Percentiles rank a stretch among this genome's conserved stretches.
phyloP scores from a whole-genome alignment of 1,140 invertebrate genomes.

The Drosophila burlai region DNA sequence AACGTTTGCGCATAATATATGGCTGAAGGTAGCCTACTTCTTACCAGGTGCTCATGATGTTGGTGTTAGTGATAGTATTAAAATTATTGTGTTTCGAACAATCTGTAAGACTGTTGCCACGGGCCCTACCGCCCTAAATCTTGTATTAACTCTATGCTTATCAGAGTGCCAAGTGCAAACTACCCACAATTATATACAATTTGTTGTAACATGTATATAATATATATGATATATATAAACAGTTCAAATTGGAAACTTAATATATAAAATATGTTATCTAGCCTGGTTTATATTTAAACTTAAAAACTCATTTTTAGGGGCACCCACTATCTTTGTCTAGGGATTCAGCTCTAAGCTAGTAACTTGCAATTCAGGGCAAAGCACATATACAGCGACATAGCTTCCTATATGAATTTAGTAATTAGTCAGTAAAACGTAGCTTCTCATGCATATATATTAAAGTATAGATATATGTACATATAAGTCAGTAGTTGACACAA shows the following conservation, averaged over 20 bases:
- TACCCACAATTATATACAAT: background rate
- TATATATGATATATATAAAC: background rate
- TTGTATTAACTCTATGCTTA: background rate
- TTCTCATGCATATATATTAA: background rate
- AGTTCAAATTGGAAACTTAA: background rate
- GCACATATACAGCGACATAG: conserved; percentile 2
- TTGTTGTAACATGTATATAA: background rate
- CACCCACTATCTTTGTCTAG: background rate
- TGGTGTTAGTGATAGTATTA: background rate
- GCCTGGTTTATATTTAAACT: background rate
- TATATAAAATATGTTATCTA: background rate
- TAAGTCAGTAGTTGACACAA: background rate
- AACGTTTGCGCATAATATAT: conserved; percentile 8
- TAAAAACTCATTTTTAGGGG: background rate
- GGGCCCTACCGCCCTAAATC: background rate
- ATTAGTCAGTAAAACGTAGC: conserved; percentile 3
- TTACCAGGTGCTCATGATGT: conserved; percentile 4
- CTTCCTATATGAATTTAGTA: background rate
- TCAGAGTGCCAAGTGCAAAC: too few species aligned
- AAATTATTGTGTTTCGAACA: background rate
- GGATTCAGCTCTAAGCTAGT: background rate
- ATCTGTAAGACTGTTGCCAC: background rate
- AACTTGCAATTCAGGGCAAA: background rate
- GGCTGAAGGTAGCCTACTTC: background rate
- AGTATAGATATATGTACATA: background rate